Evolutionary conservation across 2,888 invertebrate genomes (phyloP), one percentile per base, ranked within the genome.

Genomic region (Eilema depressum): DNA sequence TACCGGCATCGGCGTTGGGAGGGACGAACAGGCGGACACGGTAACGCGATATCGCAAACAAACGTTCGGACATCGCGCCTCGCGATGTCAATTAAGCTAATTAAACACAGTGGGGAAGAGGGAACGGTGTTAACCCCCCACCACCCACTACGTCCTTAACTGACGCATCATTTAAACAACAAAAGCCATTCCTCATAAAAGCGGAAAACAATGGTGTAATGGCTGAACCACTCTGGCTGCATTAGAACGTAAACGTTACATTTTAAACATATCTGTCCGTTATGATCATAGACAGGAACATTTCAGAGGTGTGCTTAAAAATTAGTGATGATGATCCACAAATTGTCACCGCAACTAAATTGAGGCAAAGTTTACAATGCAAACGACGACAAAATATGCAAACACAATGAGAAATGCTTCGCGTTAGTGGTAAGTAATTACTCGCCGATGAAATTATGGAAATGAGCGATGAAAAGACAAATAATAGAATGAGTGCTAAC

Each of bases 401-500:
- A 93, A 94, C 92, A 92, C 89, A 91, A 92, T 89, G 90, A 89
- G 91, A 88, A 91, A 91, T 88, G 89, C 88, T 89, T 85, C 87
- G 90, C 89, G 91, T 91, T 91, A 93, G 93, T 93, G 89, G 91
- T 92, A 92, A 93, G 93, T 93, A 93, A 94, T 95, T 93, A 92
- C 89, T 90, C 91, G 90, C 89, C 91, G 91, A 94, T 94, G 94
- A 94, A 93, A 95, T 94, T 95, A 95, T 95, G 95, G 92, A 95
- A 95, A 95, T 95, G 93, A 95, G 93, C 94, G 93, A 92, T 92
- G 92, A 94, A 93, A 95, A 95, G 94, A 95, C 95, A 95, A 95
- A 95, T 95, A 95, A 95, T 93, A 94, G 94, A 95, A 95, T 92
- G 95, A 95, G 95, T 95, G 95, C 94, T 95, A 94, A 95, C 95